phyloP scores from a whole-genome alignment of 2,113 vertebrate species.

The Choloepus hoffmanni region DNA sequence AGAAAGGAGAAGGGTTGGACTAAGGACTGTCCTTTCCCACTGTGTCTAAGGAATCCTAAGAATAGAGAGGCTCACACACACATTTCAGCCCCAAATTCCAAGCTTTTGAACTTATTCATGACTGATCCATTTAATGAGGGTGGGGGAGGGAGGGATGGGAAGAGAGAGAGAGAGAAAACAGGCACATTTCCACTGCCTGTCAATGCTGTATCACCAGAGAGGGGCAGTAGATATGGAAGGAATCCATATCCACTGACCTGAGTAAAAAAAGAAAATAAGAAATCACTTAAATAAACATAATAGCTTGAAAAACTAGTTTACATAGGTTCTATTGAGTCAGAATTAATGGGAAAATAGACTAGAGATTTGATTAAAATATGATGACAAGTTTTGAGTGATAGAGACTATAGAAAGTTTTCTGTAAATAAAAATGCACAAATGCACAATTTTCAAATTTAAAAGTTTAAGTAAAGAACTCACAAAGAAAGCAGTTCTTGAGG shows the following conservation, averaged over 20 bases:
- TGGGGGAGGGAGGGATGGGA: no score
- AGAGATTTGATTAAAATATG: neutral
- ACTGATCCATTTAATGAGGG: neutral
- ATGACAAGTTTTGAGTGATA: neutral
- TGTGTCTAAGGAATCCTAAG: neutral
- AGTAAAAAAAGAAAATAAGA: neutral
- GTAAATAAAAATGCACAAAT: neutral
- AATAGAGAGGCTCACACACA: neutral
- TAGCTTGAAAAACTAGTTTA: neutral
- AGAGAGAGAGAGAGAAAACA: neutral
- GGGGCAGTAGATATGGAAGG: neutral
- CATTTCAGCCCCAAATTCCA: neutral
- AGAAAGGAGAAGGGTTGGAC: neutral
- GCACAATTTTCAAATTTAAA: neutral
- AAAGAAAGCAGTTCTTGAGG: neutral
- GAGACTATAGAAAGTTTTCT: neutral
- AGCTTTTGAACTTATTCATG: neutral
- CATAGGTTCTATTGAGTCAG: neutral
- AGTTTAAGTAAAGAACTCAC: neutral
- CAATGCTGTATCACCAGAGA: neutral
- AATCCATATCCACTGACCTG: neutral
- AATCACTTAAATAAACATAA: neutral
- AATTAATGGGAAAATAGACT: neutral
- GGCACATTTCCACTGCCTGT: neutral
- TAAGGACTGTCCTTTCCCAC: neutral